Conservation (phyloP, 1,140 invertebrate genomes). For the Acromyrmex echinatior region DNA sequence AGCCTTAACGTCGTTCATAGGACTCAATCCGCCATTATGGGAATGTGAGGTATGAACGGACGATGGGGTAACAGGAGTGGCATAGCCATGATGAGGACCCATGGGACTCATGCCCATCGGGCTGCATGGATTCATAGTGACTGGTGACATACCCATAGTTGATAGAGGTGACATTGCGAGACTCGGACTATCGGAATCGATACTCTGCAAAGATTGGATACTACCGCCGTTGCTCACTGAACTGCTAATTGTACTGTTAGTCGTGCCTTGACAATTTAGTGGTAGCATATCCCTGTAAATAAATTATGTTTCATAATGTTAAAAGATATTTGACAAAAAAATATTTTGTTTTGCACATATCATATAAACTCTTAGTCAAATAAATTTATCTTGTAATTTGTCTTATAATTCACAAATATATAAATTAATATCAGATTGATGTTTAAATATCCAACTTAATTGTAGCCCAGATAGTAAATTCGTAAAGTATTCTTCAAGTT, state of each 20-base stretch:
- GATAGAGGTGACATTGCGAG: constrained; percentile 82
- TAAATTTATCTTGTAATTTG: constrained; percentile 6
- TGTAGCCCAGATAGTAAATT: too few species aligned
- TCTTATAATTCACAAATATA: background rate
- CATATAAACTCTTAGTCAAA: background rate
- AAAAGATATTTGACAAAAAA: background rate
- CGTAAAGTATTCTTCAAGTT: too few species aligned
- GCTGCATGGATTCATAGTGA: constrained; percentile 81
- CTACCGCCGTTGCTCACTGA: constrained; percentile 65
- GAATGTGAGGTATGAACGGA: constrained; percentile 81
- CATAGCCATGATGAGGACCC: constrained; percentile 83
- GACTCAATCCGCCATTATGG: constrained; percentile 82
- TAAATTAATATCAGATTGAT: background rate
- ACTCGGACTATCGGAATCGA: constrained; percentile 83
- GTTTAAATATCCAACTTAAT: background rate
- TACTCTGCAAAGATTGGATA: constrained; percentile 80
- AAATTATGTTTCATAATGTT: background rate
- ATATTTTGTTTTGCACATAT: background rate
- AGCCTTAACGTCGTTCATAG: constrained; percentile 84
- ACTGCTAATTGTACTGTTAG: constrained; percentile 57
- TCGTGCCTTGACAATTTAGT: constrained; percentile 76
- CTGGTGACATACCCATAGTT: constrained; percentile 84
- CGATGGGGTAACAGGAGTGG: constrained; percentile 82
- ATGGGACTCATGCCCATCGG: constrained; percentile 84
- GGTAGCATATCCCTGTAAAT: constrained; percentile 81